Evolutionary conservation across 2,888 invertebrate genomes (phyloP), one percentile per base, ranked within the genome.

Genomic region (Phalera bucephala): DNA sequence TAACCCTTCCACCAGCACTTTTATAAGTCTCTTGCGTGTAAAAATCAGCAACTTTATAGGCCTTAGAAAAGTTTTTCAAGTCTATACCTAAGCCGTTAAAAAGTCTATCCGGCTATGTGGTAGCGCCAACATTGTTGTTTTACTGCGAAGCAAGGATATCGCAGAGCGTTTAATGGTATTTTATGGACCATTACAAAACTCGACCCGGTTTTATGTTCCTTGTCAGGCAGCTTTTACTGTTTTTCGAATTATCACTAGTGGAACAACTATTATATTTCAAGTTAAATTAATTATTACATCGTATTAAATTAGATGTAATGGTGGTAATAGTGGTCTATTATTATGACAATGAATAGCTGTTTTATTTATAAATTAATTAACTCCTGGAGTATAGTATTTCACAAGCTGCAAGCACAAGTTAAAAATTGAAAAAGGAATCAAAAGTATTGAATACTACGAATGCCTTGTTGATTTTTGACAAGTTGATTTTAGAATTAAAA

Each of bases 91-190:
- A 10, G 29, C 10, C 17, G 11, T 29, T 29, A 29, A 17, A 29
- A 29, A 29, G 6, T 29, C 29, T 29, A 29, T 1, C 15, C 8
- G 11, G 17, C n/a, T 11, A 10, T 29, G 29, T 17, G 29, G 8
- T n/a, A 19, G n/a, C 8, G 6, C 10, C 58, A 72, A 84, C 84
- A 81, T 71, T 83, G 84, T 85, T 72, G 74, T 70, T 63, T 51
- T 56, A 59, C 68, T 63, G 60, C 81, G 72, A 76, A 80, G 61
- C 67, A 64, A 30, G 62, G 71, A 66, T 64, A 64, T 68, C 71
- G 70, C 73, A 71, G 76, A 75, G 64, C 74, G 72, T 80, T 80
- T 81, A 82, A 82, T 74, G 72, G 65, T 69, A 51, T 72, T 84
- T 85, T 83, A 85, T 79, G 73, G 72, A 60, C 79, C 71, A 75